phyloP scores from a whole-genome alignment of 2,797 vertebrate species.

The Lindbergichthys nudifrons region DNA sequence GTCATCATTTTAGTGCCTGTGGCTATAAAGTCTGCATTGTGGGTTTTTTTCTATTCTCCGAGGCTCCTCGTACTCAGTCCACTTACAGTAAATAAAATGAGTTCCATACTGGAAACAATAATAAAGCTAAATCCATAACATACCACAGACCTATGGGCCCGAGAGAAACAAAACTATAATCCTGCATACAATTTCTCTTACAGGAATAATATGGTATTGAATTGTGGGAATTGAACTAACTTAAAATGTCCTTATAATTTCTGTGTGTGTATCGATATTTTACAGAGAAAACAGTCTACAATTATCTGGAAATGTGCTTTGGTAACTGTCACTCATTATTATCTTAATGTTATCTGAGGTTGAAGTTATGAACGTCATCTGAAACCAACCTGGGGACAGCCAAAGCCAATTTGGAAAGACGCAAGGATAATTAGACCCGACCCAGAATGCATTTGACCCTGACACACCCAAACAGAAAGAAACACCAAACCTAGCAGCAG shows the following conservation, averaged over 20 bases:
- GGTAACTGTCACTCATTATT: not conserved
- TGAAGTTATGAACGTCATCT: not conserved
- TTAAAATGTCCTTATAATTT: not conserved
- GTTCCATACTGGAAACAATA: not conserved
- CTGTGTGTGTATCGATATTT: not conserved
- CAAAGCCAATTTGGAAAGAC: not conserved
- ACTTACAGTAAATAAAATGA: not conserved
- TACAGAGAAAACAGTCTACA: not conserved
- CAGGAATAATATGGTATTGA: not conserved
- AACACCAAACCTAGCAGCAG: not conserved
- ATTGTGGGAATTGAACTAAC: not conserved
- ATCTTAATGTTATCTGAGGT: not conserved
- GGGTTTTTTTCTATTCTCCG: not conserved
- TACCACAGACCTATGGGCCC: not conserved
- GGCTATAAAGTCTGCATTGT: not conserved
- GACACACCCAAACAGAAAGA: slow-evolving; percentile 4
- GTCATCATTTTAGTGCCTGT: slow-evolving; percentile 20
- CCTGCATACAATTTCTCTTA: not conserved
- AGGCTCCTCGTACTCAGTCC: not conserved
- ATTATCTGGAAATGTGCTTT: not conserved
- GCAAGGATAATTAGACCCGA: not conserved
- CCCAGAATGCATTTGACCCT: not conserved
- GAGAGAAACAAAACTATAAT: not conserved
- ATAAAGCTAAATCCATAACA: not conserved
- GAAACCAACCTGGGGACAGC: not conserved